phyloP scores from a whole-genome alignment of 2,113 vertebrate genomes.

The Ophiodon elongatus region DNA sequence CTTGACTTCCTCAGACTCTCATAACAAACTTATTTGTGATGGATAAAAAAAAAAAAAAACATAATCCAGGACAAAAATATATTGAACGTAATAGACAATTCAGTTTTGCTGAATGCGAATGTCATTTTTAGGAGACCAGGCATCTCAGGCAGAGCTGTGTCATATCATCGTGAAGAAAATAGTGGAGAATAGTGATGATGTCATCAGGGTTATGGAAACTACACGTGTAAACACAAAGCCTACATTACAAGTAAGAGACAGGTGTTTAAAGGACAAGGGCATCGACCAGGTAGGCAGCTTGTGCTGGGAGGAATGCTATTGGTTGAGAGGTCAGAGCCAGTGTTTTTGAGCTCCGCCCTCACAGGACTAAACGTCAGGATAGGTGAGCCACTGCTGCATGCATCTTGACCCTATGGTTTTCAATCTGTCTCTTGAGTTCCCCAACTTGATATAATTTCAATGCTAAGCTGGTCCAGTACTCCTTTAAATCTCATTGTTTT shows the following conservation, averaged over 20 bases:
- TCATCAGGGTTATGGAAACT: neutral
- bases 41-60: no score
- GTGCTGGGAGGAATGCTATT: neutral
- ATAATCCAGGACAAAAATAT: no score
- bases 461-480: neutral
- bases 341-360: neutral
- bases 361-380: neutral
- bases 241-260: neutral
- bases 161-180: no score
- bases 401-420: neutral
- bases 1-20: no score
- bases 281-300: neutral
- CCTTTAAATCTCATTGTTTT: no score
- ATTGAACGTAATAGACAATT: no score
- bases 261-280: neutral
- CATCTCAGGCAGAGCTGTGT: no score
- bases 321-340: neutral
- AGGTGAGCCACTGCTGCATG: neutral
- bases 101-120: no score
- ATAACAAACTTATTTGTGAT: no score
- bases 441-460: neutral
- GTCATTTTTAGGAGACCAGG: no score
- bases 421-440: neutral
- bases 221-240: neutral
- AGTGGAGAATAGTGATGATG: neutral